Conservation (phyloP, 2,888 invertebrate species). For the Rhaphigaster nebulosa region DNA sequence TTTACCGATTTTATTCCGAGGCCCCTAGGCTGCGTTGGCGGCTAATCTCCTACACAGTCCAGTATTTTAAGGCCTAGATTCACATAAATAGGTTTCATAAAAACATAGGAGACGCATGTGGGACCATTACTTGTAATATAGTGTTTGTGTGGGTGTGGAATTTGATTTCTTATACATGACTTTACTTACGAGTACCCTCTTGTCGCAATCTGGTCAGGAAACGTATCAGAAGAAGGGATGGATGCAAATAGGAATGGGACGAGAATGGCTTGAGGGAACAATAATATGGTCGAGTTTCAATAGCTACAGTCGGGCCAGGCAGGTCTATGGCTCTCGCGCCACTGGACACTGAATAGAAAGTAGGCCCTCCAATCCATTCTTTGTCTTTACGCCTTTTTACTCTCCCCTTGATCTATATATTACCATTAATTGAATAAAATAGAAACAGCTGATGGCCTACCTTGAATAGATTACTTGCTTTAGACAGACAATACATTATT, state of each 20-base stretch:
- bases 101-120: too few relatives aligned
- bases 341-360: conserved; percentile 13
- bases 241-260: not conserved
- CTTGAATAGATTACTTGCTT: not conserved
- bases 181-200: not conserved
- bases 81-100: too few relatives aligned
- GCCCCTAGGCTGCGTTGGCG: too few relatives aligned
- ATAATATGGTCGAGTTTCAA: conserved; percentile 5
- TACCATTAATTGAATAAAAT: not conserved
- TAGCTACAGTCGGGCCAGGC: not conserved
- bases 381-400: conserved; percentile 3
- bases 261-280: not conserved
- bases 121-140: too few relatives aligned
- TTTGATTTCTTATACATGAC: not conserved
- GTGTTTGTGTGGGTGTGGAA: not conserved
- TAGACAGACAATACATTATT: not conserved
- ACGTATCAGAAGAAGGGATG: not conserved
- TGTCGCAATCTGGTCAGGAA: not conserved
- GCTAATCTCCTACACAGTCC: too few relatives aligned
- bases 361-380: not conserved
- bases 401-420: not conserved
- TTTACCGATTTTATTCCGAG: too few relatives aligned
- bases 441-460: not conserved
- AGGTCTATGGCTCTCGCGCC: not conserved
- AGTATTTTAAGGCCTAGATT: too few relatives aligned